Percentiles rank a stretch among this genome's conserved stretches.
Conservation (phyloP, 2,113 vertebrate species). For the Eulemur macaco region DNA sequence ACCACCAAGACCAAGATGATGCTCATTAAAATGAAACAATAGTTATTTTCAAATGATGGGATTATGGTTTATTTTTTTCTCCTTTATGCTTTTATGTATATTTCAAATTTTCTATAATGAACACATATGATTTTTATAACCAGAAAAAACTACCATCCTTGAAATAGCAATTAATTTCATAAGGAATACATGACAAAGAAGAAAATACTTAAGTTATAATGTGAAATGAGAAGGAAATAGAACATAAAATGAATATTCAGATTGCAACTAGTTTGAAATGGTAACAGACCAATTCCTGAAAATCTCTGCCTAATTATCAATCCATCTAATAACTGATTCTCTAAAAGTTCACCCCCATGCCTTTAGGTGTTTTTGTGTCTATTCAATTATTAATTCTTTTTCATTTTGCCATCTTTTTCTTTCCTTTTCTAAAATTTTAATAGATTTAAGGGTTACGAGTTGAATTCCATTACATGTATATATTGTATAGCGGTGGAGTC, state of each 20-base stretch:
- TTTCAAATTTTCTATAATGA: constrained; percentile 63
- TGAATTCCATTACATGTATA: too few species aligned
- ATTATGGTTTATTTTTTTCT: constrained; percentile 30
- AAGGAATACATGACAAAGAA: constrained; percentile 14
- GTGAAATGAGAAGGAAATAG: constrained; percentile 45
- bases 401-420: neutral
- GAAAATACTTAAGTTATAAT: constrained; percentile 30
- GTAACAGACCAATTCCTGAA: constrained; percentile 15
- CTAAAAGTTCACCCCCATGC: neutral
- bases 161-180: constrained; percentile 64
- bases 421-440: too few species aligned
- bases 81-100: constrained; percentile 14
- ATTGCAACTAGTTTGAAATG: neutral
- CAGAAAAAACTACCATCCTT: constrained; percentile 43
- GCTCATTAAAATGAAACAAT: neutral
- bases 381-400: constrained; percentile 29
- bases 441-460: too few species aligned
- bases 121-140: constrained; percentile 54
- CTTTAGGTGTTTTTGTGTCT: constrained; percentile 47
- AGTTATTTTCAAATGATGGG: neutral
- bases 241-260: constrained; percentile 63
- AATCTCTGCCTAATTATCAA: constrained; percentile 35
- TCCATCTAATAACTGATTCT: constrained; percentile 39
- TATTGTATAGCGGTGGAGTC: too few species aligned
- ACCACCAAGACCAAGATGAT: neutral